A percentile compares a stretch with the other conserved stretches of the same genome.
Conservation (phyloP, 37 sponge, comb jelly and placozoan species). For the Spongilla lacustris region DNA sequence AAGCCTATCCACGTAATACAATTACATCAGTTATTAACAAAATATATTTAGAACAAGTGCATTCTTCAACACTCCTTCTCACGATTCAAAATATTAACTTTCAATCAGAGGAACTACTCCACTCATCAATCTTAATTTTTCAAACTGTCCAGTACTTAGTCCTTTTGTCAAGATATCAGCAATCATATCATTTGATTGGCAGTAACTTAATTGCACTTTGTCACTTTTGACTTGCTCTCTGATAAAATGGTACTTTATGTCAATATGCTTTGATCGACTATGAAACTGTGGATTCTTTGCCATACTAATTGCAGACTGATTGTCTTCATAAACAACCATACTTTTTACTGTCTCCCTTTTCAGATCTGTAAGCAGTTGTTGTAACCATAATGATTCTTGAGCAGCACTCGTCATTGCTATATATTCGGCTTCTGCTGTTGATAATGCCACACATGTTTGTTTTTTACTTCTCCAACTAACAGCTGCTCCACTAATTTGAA, state of each 20-base stretch:
- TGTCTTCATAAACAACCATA: constrained; percentile 31
- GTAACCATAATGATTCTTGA: constrained; percentile 44
- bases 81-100: not conserved
- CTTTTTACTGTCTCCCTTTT: not conserved
- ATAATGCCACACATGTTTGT: constrained; percentile 27
- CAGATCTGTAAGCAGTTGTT: constrained; percentile 23
- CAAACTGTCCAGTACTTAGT: not conserved
- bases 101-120: not conserved
- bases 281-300: constrained; percentile 38
- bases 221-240: constrained; percentile 6
- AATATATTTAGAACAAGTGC: not conserved
- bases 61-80: not conserved
- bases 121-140: not conserved
- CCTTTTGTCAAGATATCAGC: constrained; percentile 40
- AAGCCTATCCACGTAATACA: not conserved
- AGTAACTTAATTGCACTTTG: constrained; percentile 16
- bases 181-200: constrained; percentile 29
- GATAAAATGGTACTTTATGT: constrained; percentile 39
- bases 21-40: too few species aligned
- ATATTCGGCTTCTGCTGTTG: constrained; percentile 54
- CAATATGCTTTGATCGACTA: constrained; percentile 33
- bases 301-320: constrained; percentile 51
- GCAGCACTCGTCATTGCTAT: constrained; percentile 41
- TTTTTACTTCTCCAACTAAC: constrained; percentile 38
- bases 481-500: constrained; percentile 41